Evolutionary conservation across 53 echinoderm and acorn worm genomes (phyloP).

Genomic region (Holothuria leucospilota): DNA sequence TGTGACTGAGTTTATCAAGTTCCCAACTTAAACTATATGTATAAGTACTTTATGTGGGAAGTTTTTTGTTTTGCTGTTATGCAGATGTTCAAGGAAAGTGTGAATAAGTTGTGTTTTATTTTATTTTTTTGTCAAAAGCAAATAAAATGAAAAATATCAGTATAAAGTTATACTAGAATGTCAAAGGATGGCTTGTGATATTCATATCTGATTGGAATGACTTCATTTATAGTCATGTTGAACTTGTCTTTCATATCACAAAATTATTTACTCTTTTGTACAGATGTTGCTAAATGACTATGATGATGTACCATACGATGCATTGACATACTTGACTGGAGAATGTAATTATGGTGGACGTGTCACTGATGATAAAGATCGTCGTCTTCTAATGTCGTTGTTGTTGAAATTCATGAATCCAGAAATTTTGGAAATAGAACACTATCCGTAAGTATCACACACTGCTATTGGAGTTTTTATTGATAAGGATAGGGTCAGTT

Average conservation of each 20-base stretch:
- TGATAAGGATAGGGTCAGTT: background rate
- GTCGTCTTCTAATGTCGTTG: slow-evolving; percentile 92
- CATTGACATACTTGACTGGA: slow-evolving; percentile 94
- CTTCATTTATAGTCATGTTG: background rate
- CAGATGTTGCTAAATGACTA: slow-evolving; percentile 99
- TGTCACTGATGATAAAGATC: slow-evolving; percentile 98
- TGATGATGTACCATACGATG: slow-evolving; percentile 92
- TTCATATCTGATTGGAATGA: too few species aligned
- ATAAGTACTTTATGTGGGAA: too few species aligned
- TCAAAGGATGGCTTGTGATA: too few species aligned
- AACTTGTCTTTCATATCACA: background rate
- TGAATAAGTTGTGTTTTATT: too few species aligned
- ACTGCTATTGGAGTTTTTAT: background rate
- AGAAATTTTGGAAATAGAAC: slow-evolving; percentile 64
- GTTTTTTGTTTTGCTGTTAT: too few species aligned
- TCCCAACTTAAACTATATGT: too few species aligned
- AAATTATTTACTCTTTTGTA: background rate
- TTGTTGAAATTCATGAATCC: slow-evolving; percentile 89
- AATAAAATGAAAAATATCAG: too few species aligned
- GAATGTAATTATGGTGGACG: slow-evolving; percentile 99
- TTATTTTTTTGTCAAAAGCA: too few species aligned
- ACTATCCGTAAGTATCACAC: slow-evolving; percentile 77
- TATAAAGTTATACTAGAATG: too few species aligned
- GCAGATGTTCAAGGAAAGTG: too few species aligned
- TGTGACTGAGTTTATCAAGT: too few species aligned